A percentile compares a stretch with the other conserved stretches of the same genome.
Conservation (phyloP, 2,888 invertebrate species). For the Molanna angustata region DNA sequence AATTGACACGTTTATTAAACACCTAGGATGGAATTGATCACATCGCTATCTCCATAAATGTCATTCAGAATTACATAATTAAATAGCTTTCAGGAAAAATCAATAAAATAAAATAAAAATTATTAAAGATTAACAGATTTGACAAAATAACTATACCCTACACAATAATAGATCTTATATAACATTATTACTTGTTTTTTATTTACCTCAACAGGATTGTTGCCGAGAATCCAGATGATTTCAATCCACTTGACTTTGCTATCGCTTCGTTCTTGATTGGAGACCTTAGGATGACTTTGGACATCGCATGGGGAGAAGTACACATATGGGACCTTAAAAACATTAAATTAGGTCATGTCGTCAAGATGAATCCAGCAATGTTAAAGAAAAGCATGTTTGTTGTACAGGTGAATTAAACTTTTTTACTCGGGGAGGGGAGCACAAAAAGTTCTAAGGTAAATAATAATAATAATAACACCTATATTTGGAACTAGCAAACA, state of each 20-base stretch:
- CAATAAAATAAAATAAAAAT: no score
- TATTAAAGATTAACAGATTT: no score
- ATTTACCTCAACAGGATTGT: no score
- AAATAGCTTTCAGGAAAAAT: no score
- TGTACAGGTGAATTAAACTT: conserved; percentile 38
- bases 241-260: conserved; percentile 28
- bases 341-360: conserved; percentile 34
- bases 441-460: background rate
- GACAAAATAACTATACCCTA: no score
- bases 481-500: background rate
- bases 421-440: no score
- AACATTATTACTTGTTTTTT: conserved; percentile 15
- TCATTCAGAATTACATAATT: no score
- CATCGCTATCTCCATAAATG: no score
- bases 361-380: conserved; percentile 35
- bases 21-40: no score
- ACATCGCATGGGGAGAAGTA: conserved; percentile 35
- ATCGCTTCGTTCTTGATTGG: conserved; percentile 34
- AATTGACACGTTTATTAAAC: no score
- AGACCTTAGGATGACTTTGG: conserved; percentile 37
- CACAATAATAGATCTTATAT: no score
- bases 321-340: conserved; percentile 36
- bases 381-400: conserved; percentile 35
- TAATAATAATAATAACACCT: background rate
- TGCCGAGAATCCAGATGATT: conserved; percentile 26